phyloP scores from a whole-genome alignment of 2,888 invertebrate genomes.

The Chrysolina oricalcia region DNA sequence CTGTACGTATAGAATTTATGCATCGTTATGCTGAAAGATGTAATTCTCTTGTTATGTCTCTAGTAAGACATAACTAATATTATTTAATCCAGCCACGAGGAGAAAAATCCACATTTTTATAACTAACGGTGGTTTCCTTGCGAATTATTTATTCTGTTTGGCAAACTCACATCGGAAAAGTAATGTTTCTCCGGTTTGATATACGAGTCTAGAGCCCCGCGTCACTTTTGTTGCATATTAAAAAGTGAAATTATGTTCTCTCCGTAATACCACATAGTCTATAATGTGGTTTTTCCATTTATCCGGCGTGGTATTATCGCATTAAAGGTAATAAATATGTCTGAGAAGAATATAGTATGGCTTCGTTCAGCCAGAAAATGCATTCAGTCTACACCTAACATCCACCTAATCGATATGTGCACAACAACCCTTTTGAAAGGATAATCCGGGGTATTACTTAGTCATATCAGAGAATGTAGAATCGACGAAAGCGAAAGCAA shows the following conservation, averaged over 20 bases:
- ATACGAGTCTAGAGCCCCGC: background rate
- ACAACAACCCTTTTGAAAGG: constrained; percentile 44
- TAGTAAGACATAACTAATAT: too few species aligned
- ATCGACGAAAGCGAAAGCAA: background rate
- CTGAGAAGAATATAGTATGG: constrained; percentile 55
- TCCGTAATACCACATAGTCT: constrained; percentile 26
- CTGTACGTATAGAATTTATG: too few species aligned
- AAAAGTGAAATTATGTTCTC: constrained; percentile 28
- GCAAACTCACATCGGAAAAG: background rate
- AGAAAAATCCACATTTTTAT: background rate
- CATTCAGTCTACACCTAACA: constrained; percentile 40
- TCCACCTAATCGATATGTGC: constrained; percentile 46
- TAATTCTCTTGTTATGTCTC: too few species aligned
- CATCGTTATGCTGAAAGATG: too few species aligned
- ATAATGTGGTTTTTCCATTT: constrained; percentile 59
- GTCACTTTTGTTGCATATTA: constrained; percentile 18
- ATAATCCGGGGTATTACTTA: constrained; percentile 9
- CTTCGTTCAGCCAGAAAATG: constrained; percentile 49
- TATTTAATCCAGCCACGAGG: background rate
- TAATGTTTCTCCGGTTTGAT: background rate
- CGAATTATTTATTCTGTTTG: background rate
- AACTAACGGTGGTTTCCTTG: background rate
- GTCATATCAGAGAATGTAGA: constrained; percentile 15
- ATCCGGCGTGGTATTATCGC: constrained; percentile 58
- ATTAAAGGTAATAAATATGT: constrained; percentile 61